Base-by-base conservation (phyloP, 1,140 invertebrate species). In the Aphaenogaster ashmeadi region DNA sequence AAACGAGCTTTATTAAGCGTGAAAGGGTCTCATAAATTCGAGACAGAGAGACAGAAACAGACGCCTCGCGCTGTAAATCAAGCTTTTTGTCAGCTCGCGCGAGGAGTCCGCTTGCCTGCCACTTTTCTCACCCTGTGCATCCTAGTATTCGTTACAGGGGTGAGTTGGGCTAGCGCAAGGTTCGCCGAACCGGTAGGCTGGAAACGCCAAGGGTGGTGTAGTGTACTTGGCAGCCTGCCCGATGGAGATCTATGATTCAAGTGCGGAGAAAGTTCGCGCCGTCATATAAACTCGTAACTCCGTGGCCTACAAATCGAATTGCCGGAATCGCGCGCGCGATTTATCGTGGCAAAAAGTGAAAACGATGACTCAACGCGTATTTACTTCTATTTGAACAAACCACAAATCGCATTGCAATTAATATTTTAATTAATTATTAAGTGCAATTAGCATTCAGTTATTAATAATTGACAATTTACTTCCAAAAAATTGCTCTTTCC, bases 1-100 rank as follows among this genome's bases (percentile, higher is more conserved):
- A 87, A 84, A 69, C 67, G 86, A 44, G 36, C 67, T 87, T 87
- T 87, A 87, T 87, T 87, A 77, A 56, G 62, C 81, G 81, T 88
- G 56, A 83, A 87, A 62, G 62, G 36, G 2, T 60, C 69, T 74
- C 80, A 75, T 84, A 83, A 83, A 83, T 79, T 52, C 21, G 56
- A 87, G 38, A 79, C 44, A 33, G 74, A 66, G 36, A 79, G 56
- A 84, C 60, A 67, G 75, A 69, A 72, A 54, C 66, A 87, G 75
- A 84, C 67, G 64, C 18, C 64, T 54, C 27, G 64, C 6, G 9
- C 72, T 74, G 83, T 88, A 88, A 88, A 88, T 88, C 81, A 88
- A 85, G 87, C 18, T 86, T 88, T 86, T 88, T 86, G 67, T 67
- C 83, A 84, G 50, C 84, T 75, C 50, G 71, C 87, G 81, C 52